Base-by-base conservation (phyloP, 1,140 invertebrate genomes). In the Wiebesia pumilae region DNA sequence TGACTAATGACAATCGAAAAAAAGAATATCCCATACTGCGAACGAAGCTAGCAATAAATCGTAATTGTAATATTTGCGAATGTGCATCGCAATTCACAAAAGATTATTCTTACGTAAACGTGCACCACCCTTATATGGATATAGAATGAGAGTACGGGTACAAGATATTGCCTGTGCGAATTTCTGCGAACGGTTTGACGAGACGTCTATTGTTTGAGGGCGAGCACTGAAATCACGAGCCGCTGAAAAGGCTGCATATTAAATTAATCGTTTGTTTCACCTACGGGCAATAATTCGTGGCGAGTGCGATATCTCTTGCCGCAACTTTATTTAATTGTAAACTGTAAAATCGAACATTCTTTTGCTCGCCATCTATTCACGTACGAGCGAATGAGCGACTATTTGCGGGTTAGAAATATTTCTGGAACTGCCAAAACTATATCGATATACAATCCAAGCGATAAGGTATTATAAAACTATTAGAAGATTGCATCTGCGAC, bases 1-100 rank as follows among this genome's bases (percentile, higher is more conserved):
- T 58, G 69, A 81, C 79, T 62, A 77, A 86, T 78, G 69, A 86
- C 71, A 83, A 77, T 82, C 65, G n/a, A 69, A 51, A 83, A 51
- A 65, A 69, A 33, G 10, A n/a, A 83, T 58, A 35, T 83, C 9
- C 24, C n/a, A 33, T 38, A 27, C 27, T 1, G 27, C 6, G 21
- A 19, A 67, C 19, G 21, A 9, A 71, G 35, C 24, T 14, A 30
- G 30, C 83, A 35, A 79, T 85, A 69, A 85, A 85, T 80, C 54
- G 33, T 85, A 69, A 79, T 79, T 69, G 83, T 51, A 79, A 69
- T 85, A 85, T 85, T 85, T 40, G 62, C 75, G 30, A 69, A 16
- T n/a, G 9, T 19, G 58, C 54, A 21, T 4, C 19, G 38, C 73
- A 54, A 85, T 80, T 69, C 77, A 30, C 35, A 33, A 54, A 69